phyloP scores from a whole-genome alignment of 2,888 invertebrate genomes.

The Diachrysia chrysitis region DNA sequence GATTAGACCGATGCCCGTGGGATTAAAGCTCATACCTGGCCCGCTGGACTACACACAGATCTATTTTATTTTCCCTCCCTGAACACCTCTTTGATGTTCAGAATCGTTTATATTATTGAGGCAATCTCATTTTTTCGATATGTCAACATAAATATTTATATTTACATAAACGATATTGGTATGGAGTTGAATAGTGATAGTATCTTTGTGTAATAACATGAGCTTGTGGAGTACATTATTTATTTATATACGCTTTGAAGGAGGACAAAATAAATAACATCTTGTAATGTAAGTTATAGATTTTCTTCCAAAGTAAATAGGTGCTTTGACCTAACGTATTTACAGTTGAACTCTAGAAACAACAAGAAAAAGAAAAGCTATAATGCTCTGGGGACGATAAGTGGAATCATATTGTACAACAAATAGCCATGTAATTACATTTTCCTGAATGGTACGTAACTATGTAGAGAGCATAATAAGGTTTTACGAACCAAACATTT shows the following conservation, averaged over 20 bases:
- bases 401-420: slow-evolving; percentile 52
- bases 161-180: slow-evolving; percentile 43
- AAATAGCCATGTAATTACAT: slow-evolving; percentile 58
- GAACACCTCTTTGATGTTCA: slow-evolving; percentile 68
- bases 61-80: slow-evolving; percentile 65
- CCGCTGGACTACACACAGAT: slow-evolving; percentile 63
- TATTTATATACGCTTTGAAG: slow-evolving; percentile 10
- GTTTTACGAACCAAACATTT: slow-evolving; percentile 54
- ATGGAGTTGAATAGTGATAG: slow-evolving; percentile 12
- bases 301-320: slow-evolving; percentile 21
- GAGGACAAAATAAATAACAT: slow-evolving; percentile 11
- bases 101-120: slow-evolving; percentile 66
- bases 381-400: slow-evolving; percentile 28
- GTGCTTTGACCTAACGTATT: slow-evolving; percentile 11
- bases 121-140: slow-evolving; percentile 62
- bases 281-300: slow-evolving; percentile 18
- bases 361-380: slow-evolving; percentile 29
- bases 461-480: slow-evolving; percentile 57
- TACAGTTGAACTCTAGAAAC: slow-evolving; percentile 15
- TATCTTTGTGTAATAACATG: slow-evolving; percentile 18
- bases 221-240: slow-evolving; percentile 25
- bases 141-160: slow-evolving; percentile 52
- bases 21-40: slow-evolving; percentile 61
- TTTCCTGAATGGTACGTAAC: slow-evolving; percentile 51
- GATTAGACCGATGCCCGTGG: slow-evolving; percentile 60